Evolutionary conservation across 1,140 invertebrate species (phyloP).

Genomic region (Hestina assimilis): DNA sequence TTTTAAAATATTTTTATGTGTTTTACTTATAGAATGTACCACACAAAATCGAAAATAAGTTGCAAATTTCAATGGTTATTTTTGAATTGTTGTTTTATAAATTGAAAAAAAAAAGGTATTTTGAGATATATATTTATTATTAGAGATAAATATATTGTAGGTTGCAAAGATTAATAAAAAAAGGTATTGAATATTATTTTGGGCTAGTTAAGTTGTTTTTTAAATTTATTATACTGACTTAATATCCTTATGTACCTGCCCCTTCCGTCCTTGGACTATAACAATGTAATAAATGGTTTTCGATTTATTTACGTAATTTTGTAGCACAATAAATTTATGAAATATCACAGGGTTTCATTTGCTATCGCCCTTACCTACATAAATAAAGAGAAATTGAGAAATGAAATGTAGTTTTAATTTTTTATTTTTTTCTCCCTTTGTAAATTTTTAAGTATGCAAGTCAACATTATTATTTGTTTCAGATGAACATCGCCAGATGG

Average conservation of each 20-base stretch:
- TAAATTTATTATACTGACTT: slow-evolving; percentile 31
- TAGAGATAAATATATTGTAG: no score
- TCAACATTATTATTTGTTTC: slow-evolving; percentile 60
- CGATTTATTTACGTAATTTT: slow-evolving; percentile 18
- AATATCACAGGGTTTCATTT: slow-evolving; percentile 73
- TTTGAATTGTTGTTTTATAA: no score
- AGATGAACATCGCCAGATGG: slow-evolving; percentile 56
- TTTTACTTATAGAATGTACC: no score
- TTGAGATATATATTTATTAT: no score
- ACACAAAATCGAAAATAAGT: no score
- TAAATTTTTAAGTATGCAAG: slow-evolving; percentile 18
- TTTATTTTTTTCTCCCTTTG: slow-evolving; percentile 26
- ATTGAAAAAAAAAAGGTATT: no score
- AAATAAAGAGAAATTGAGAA: slow-evolving; percentile 70
- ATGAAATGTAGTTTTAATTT: slow-evolving; percentile 71
- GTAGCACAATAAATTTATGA: slow-evolving; percentile 54
- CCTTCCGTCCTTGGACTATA: slow-evolving; percentile 29
- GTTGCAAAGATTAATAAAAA: no score
- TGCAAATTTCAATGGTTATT: no score
- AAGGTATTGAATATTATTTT: no score
- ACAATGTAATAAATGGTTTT: slow-evolving; percentile 18
- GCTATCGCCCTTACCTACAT: slow-evolving; percentile 58
- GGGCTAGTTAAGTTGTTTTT: neutral
- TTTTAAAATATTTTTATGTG: no score
- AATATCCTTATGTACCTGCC: slow-evolving; percentile 14